Percentiles rank a stretch among this genome's conserved stretches.
Conservation (phyloP, 2,797 vertebrate genomes). For the Tenualosa thibaudeaui region DNA sequence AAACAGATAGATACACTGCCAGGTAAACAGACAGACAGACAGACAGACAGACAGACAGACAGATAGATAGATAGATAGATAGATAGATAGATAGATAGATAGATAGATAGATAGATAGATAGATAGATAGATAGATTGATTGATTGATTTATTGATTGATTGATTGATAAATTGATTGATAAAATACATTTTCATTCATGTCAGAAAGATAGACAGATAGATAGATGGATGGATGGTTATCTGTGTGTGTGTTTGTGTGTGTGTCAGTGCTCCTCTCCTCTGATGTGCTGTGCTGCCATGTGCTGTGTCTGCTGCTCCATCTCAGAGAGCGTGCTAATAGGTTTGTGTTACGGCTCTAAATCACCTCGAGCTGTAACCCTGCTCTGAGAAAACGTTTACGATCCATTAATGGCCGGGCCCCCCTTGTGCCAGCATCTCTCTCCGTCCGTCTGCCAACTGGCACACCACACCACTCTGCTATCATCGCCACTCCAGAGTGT, state of each 20-base stretch:
- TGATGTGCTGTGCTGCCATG: slow-evolving; percentile 27
- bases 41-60: too few species aligned
- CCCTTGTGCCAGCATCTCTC: slow-evolving; percentile 56
- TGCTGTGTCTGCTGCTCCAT: slow-evolving; percentile 56
- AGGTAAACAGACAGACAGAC: too few species aligned
- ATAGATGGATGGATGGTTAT: background rate
- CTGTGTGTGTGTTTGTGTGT: background rate
- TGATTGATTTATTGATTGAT: background rate
- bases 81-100: too few species aligned
- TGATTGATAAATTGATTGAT: background rate
- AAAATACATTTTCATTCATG: background rate
- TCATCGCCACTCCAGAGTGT: slow-evolving; percentile 56
- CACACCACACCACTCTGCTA: slow-evolving; percentile 53
- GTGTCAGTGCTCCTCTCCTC: background rate
- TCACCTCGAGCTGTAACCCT: slow-evolving; percentile 68
- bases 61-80: too few species aligned
- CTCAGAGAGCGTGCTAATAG: slow-evolving; percentile 66
- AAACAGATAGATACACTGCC: too few species aligned
- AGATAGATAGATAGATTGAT: slow-evolving; percentile 12
- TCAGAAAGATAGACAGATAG: background rate
- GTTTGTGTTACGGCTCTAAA: slow-evolving; percentile 69
- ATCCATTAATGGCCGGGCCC: slow-evolving; percentile 66
- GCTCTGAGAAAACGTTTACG: slow-evolving; percentile 70
- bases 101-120: background rate
- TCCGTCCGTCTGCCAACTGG: slow-evolving; percentile 62